Conservation (phyloP, 1,140 invertebrate genomes). For the Bicyclus anynana region DNA sequence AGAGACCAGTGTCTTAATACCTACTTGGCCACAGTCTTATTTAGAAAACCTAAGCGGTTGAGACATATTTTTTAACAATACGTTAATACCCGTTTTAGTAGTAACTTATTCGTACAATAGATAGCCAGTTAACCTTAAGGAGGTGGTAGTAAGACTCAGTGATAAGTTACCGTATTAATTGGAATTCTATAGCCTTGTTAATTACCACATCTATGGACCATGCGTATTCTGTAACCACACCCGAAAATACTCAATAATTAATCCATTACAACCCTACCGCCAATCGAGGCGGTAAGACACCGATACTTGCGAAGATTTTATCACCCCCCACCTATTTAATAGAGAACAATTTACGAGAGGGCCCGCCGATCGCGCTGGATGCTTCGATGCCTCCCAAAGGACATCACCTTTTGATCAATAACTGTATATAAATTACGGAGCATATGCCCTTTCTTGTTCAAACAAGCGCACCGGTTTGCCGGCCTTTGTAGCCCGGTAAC, state of each 20-base stretch:
- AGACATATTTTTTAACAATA: too few species aligned
- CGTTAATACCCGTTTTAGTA: too few species aligned
- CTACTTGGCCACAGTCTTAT: too few species aligned
- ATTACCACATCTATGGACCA: too few species aligned
- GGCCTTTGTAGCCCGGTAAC: slow-evolving; percentile 54
- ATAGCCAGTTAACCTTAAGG: too few species aligned
- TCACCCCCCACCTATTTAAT: slow-evolving; percentile 61
- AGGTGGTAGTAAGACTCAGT: too few species aligned
- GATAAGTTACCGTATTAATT: too few species aligned
- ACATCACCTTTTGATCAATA: slow-evolving; percentile 75
- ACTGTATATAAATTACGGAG: slow-evolving; percentile 72
- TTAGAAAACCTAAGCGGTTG: too few species aligned
- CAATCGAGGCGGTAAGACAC: slow-evolving; percentile 43
- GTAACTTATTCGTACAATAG: too few species aligned
- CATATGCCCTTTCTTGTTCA: slow-evolving; percentile 71
- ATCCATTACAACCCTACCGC: slow-evolving; percentile 41
- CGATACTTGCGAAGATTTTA: slow-evolving; percentile 49
- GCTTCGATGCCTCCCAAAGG: slow-evolving; percentile 68
- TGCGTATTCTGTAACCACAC: slow-evolving; percentile 29
- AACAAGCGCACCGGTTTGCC: slow-evolving; percentile 54
- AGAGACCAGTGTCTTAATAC: too few species aligned
- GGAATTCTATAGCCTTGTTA: too few species aligned
- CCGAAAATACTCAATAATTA: slow-evolving; percentile 37
- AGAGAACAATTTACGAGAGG: slow-evolving; percentile 58
- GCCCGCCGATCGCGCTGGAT: slow-evolving; percentile 48